phyloP scores from a whole-genome alignment of 2,113 vertebrate species.

The Lipophrys pholis region DNA sequence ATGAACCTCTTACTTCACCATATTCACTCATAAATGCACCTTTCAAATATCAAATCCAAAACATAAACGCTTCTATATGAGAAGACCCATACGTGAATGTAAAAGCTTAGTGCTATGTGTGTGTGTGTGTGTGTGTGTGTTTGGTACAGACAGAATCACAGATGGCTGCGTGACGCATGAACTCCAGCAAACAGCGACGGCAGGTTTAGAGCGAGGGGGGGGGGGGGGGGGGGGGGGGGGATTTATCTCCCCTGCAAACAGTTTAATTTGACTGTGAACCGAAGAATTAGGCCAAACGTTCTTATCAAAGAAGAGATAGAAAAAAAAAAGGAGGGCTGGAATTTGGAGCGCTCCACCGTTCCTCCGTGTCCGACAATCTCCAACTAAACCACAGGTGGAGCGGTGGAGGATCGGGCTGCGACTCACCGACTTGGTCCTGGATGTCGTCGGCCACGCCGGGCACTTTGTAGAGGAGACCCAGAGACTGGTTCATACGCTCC shows the following conservation, averaged over 20 bases:
- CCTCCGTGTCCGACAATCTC: too few species aligned
- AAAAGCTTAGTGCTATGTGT: too few species aligned
- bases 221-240: slow-evolving; percentile 22
- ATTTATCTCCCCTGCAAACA: slow-evolving; percentile 61
- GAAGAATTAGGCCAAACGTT: slow-evolving; percentile 70
- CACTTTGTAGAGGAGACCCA: slow-evolving; percentile 96
- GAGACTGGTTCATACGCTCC: slow-evolving; percentile 98
- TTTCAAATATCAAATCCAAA: too few species aligned
- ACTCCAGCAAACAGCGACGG: slow-evolving; percentile 58
- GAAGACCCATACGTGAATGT: too few species aligned
- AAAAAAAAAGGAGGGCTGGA: slow-evolving; percentile 14
- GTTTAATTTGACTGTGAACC: slow-evolving; percentile 59
- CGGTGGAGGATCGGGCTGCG: too few species aligned
- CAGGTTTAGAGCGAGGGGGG: slow-evolving; percentile 24
- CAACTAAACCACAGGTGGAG: too few species aligned
- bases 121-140: slow-evolving; percentile 26
- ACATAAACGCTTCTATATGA: too few species aligned
- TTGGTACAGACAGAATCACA: slow-evolving; percentile 60
- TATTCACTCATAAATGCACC: too few species aligned
- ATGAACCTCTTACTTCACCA: slow-evolving; percentile 50
- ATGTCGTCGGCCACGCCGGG: slow-evolving; percentile 95
- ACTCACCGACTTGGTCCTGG: slow-evolving; percentile 97
- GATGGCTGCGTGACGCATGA: slow-evolving; percentile 79
- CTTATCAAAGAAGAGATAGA: slow-evolving; percentile 45
- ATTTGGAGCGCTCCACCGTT: slow-evolving; percentile 49